Base-by-base conservation (phyloP, 2,113 vertebrate genomes). In the Rhadina sibilatrix region DNA sequence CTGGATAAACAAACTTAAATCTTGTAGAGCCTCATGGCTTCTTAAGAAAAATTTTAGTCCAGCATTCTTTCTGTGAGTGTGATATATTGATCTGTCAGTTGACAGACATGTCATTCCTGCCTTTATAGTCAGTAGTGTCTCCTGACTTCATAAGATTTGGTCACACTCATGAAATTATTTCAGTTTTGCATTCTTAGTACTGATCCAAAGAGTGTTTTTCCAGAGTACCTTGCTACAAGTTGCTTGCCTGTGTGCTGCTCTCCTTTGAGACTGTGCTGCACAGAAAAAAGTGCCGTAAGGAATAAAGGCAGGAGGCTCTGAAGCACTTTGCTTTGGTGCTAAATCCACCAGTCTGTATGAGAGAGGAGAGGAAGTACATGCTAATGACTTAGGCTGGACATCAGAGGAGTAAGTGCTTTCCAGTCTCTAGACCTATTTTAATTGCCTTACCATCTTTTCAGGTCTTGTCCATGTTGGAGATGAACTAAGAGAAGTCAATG, bases 401-500 rank as follows among this genome's bases (percentile, higher is more conserved):
- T 80, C 42, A 85, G 42, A 78, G 61, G 31, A 72, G 64, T 18
- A 20, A 20, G 5, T 72, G 63, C 59, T 86, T 69, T 69, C 57
- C 16, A 8, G 47, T 78, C 63, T 80, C 8, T 54, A 50, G 65
- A 47, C 42, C 49, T 37, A 47, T 11, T 90, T 87, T 90, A 52
- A 95, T 81, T 77, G 56, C 69, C 44, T 89, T 93, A 84, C 96
- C 33, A 38, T 93, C 80, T 81, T 96, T 89, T 47, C 96, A 99
- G 99, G 99, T 96, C 98, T 99, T 93, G 99, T 99, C 60, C 99
- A 99, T 11, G 99, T 99, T 17, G 99, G 99, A 19, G 99, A 99
- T 47, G 99, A 99, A 78, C 98, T 99, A 12, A 98, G 99, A 63
- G 99, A 99, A 95, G 99, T 99, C 95, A 99, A 99, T 15, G 99